Evolutionary conservation across 2,888 invertebrate species (phyloP), one percentile per base, ranked within the genome.

Genomic region (Euspilapteryx auroguttella): DNA sequence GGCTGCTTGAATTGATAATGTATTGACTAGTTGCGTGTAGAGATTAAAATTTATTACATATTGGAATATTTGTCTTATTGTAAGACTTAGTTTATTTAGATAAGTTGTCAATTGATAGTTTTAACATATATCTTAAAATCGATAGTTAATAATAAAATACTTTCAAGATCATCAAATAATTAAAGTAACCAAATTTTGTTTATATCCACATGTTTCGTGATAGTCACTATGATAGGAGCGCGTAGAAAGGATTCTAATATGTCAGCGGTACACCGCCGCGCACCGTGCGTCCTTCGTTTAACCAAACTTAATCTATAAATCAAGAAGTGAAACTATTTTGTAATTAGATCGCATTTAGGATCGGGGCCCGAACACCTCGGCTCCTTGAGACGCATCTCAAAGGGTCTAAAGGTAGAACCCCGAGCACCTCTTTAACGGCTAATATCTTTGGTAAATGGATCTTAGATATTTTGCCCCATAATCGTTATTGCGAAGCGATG

Each of bases 321-420:
- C 77, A 77, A 75, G 71, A 68, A 75, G 73, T 63, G 62, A 71
- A 77, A 77, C 77, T 77, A 77, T 77, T 76, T 65, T 61, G 75
- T 73, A 77, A 77, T 77, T 77, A 76, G 76, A 77, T 76, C 71
- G 73, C 59, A 68, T 75, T 76, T 73, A 76, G 71, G 57, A 52
- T 65, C 57, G 64, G 62, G 64, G 71, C 71, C n/a, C n/a, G n/a
- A 73, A 71, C 73, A 66, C 64, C 49, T 38, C 42, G 44, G 50
- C 61, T 64, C 53, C 66, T 68, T 68, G 63, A 68, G 63, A 57
- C 47, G 56, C 55, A 56, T 61, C 58, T 64, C 61, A 50, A 57
- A 68, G 68, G 71, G 65, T 57, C 62, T 61, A 52, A 57, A 68
- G 65, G 68, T 69, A 68, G n/a, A n/a, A n/a, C n/a, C n/a, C n/a